Conservation (phyloP, 2,113 vertebrate genomes). For the Heterocephalus glaber region DNA sequence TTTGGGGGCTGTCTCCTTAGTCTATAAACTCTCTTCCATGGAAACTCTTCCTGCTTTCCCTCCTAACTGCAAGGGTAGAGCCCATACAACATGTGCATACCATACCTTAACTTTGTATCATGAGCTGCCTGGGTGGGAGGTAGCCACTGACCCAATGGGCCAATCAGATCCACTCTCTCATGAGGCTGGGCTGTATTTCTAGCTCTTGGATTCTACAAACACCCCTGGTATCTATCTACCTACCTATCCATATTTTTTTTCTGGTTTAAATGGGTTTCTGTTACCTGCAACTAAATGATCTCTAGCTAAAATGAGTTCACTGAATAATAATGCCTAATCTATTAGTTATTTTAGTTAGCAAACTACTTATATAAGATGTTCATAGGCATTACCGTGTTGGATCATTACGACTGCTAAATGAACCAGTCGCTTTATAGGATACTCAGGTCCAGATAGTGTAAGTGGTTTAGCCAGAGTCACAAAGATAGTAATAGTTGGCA, state of each 20-base stretch:
- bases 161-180: background rate
- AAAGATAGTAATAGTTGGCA: background rate
- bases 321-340: background rate
- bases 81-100: background rate
- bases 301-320: constrained; percentile 10
- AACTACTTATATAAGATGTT: background rate
- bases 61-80: background rate
- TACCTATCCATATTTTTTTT: background rate
- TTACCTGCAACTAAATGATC: background rate
- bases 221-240: background rate
- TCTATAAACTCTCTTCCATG: background rate
- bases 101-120: background rate
- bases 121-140: background rate
- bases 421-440: background rate
- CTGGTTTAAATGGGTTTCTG: background rate
- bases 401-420: background rate
- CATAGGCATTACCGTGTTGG: background rate
- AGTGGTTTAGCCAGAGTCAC: background rate
- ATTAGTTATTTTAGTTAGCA: constrained; percentile 33
- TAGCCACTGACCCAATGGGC: background rate
- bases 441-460: background rate
- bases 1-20: background rate
- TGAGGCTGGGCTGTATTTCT: background rate
- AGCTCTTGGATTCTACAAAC: background rate
- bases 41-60: background rate